Conservation (phyloP, 2,888 invertebrate genomes). For the Stenodema calcarata region DNA sequence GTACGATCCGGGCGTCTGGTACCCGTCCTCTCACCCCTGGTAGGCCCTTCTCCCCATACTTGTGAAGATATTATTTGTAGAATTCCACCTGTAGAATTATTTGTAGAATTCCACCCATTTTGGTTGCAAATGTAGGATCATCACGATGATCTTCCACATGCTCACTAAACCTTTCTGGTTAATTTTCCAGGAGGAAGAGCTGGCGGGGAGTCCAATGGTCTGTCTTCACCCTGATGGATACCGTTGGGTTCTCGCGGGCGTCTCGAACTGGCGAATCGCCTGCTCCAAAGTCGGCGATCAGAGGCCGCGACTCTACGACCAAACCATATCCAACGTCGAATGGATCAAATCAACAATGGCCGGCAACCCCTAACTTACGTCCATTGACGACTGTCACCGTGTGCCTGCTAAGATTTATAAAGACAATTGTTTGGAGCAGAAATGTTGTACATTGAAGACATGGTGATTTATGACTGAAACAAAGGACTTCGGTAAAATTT, state of each 20-base stretch:
- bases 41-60: too few relatives aligned
- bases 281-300: slow-evolving; percentile 78
- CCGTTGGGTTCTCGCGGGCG: slow-evolving; percentile 80
- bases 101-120: too few relatives aligned
- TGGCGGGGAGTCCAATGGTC: slow-evolving; percentile 85
- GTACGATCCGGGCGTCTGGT: too few relatives aligned
- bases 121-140: too few relatives aligned
- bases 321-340: slow-evolving; percentile 80
- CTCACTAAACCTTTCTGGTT: background rate
- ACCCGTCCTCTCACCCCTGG: too few relatives aligned
- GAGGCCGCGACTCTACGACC: slow-evolving; percentile 82
- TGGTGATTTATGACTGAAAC: background rate
- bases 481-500: background rate
- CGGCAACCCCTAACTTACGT: background rate
- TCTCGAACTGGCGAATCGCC: slow-evolving; percentile 85
- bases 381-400: background rate
- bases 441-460: too few relatives aligned
- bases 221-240: slow-evolving; percentile 75
- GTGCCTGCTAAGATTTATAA: background rate
- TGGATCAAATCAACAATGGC: slow-evolving; percentile 69
- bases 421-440: too few relatives aligned
- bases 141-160: too few relatives aligned
- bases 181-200: slow-evolving; percentile 77
- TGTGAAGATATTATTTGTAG: too few relatives aligned
- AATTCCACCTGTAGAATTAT: too few relatives aligned